Evolutionary conservation across 2,888 invertebrate genomes (phyloP).

Genomic region (Habroteleia sp.): DNA sequence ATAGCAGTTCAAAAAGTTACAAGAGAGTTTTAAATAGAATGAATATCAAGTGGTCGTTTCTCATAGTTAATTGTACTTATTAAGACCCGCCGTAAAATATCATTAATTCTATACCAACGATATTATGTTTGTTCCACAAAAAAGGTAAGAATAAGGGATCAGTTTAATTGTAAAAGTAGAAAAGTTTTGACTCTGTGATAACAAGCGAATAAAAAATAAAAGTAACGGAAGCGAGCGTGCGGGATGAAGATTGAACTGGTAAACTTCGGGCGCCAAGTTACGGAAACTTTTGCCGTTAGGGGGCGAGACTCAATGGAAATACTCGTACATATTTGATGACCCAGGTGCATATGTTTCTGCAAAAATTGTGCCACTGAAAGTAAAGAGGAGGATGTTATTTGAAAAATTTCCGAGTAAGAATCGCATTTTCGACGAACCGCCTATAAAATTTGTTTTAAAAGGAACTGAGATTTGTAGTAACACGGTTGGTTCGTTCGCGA

Average conservation of each 20-base stretch:
- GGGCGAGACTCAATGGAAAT: background rate
- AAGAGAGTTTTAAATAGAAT: conserved; percentile 27
- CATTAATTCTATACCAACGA: conserved; percentile 15
- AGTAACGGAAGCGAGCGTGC: background rate
- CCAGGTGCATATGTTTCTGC: background rate
- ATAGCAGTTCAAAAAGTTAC: conserved; percentile 27
- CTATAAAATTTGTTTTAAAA: no score
- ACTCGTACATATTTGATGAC: conserved; percentile 9
- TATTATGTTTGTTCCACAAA: conserved; percentile 22
- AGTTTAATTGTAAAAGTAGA: background rate
- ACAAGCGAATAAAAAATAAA: background rate
- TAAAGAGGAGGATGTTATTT: no score
- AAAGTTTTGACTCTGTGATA: background rate
- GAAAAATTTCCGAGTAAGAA: no score
- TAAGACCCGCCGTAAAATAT: conserved; percentile 8
- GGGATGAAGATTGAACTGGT: conserved; percentile 19
- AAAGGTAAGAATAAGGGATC: background rate
- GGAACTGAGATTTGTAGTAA: no score
- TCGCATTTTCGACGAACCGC: no score
- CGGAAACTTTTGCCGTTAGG: conserved; percentile 12
- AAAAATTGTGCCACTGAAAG: no score
- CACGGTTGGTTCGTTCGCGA: no score
- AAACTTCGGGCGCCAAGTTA: conserved; percentile 18
- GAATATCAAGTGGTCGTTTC: conserved; percentile 30
- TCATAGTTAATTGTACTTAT: conserved; percentile 28